Evolutionary conservation across 2,888 invertebrate species (phyloP).

Genomic region (Pachycephus smyrnensis): DNA sequence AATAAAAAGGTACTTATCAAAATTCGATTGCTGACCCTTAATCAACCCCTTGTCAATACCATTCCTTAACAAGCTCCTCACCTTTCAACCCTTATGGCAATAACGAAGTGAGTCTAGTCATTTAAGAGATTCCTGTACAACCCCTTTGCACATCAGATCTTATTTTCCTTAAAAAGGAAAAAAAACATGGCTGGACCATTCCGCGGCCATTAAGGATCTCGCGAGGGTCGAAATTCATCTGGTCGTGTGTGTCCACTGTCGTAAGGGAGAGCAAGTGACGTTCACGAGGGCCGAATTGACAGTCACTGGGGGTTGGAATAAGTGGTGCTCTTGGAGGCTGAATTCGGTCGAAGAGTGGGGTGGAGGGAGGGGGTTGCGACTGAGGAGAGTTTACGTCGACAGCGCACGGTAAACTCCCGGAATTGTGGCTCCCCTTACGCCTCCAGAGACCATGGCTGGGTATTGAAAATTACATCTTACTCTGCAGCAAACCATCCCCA

Average conservation of each 20-base stretch:
- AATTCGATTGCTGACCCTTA: not conserved
- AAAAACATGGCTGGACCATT: not conserved
- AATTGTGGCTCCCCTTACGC: constrained; percentile 61
- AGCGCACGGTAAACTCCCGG: constrained; percentile 63
- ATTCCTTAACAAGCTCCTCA: not conserved
- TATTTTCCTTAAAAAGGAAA: not conserved
- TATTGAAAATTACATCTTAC: constrained; percentile 67
- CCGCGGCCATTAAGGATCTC: not conserved
- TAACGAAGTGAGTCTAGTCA: not conserved
- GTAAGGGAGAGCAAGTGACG: not conserved
- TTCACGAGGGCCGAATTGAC: constrained; percentile 34
- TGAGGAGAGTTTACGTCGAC: constrained; percentile 66
- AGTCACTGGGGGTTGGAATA: constrained; percentile 43
- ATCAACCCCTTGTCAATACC: not conserved
- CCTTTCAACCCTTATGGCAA: not conserved
- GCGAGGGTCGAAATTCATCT: not conserved
- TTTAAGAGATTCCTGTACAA: not conserved
- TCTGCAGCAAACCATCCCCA: constrained; percentile 38
- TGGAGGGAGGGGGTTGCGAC: constrained; percentile 51
- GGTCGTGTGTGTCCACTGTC: not conserved
- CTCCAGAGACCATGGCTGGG: constrained; percentile 48
- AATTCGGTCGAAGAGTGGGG: constrained; percentile 27
- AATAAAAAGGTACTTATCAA: not conserved
- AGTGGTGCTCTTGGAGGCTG: constrained; percentile 49
- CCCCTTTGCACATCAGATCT: not conserved